Percentiles rank a stretch among this genome's conserved stretches.
Conservation (phyloP, 2,797 vertebrate genomes). For the Spinus pinus region DNA sequence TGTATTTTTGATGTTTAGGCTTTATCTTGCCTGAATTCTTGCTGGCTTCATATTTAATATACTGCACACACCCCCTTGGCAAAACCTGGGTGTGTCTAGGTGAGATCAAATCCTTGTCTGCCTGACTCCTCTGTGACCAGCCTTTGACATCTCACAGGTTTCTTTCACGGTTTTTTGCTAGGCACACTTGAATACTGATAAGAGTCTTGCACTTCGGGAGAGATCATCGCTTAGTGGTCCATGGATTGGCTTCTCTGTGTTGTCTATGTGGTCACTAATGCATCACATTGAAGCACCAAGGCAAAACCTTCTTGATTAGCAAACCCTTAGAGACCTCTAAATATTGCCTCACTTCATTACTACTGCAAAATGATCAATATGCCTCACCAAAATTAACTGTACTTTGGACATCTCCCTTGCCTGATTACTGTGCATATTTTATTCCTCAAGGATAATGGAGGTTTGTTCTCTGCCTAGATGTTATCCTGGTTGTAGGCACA, state of each 20-base stretch:
- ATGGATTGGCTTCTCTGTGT: neutral
- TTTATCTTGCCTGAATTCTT: conserved; percentile 21
- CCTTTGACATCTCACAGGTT: neutral
- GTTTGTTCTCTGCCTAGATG: neutral
- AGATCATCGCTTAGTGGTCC: neutral
- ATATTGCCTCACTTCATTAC: conserved; percentile 57
- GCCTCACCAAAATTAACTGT: conserved; percentile 57
- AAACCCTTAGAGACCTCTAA: conserved; percentile 47
- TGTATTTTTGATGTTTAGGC: neutral
- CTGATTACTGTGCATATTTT: conserved; percentile 44
- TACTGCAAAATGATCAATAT: conserved; percentile 63
- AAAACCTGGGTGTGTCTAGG: neutral
- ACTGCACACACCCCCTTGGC: neutral
- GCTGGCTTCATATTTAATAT: neutral
- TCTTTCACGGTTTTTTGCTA: neutral
- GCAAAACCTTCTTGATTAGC: conserved; percentile 13
- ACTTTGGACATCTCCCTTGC: conserved; percentile 40
- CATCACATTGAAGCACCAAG: neutral
- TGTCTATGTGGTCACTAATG: neutral
- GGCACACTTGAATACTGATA: neutral
- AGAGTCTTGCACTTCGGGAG: neutral
- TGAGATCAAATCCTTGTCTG: neutral
- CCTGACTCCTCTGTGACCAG: neutral
- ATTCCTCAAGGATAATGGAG: conserved; percentile 12
- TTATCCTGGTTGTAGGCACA: neutral